Base-by-base conservation (phyloP, 2,888 invertebrate species). In the Pyrocoelia pectoralis region DNA sequence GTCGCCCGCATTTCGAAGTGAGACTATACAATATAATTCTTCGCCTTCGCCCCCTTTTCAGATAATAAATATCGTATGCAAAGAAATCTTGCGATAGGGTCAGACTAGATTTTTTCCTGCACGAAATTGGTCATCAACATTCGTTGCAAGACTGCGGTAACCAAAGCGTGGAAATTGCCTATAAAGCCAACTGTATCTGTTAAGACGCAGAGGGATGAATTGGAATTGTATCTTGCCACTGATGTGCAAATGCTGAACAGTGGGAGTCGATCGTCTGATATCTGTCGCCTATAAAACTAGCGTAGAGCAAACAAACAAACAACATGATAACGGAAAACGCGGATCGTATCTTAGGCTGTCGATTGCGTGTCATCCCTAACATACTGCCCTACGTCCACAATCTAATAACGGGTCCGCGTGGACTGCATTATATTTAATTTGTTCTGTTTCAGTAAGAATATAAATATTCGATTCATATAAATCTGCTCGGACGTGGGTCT, bases 381-480 rank as follows among this genome's bases (percentile, higher is more conserved):
- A 70, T 69, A 69, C 67, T 67, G 67, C 62, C 66, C 62, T 46
- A 50, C 48, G 61, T 59, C 65, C 56, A 52, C 65, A 65, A 67
- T 59, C 63, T 62, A 59, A 64, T 63, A 66, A 58, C 61, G 19
- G 51, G 19, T 56, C n/a, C 58, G 55, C 65, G 62, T 66, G 70
- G 71, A 72, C 71, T 67, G 70, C 73, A 71, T 72, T 76, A 76
- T 74, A 77, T 77, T 77, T 77, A 77, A 77, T 77, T 77, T 74
- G 74, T 73, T 73, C 75, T 68, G 73, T 74, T 73, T 71, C 72
- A 67, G 65, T 67, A 70, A 71, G 77, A 78, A 77, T 77, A 77
- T 77, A 78, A 77, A 78, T 78, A 77, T 78, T 76, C 77, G 73
- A 75, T 76, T 76, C 73, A 76, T 76, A 78, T 76, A 77, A 77